Evolutionary conservation across 2,888 invertebrate species (phyloP), one percentile per base, ranked within the genome.

Genomic region (Muschampia plurimacula): DNA sequence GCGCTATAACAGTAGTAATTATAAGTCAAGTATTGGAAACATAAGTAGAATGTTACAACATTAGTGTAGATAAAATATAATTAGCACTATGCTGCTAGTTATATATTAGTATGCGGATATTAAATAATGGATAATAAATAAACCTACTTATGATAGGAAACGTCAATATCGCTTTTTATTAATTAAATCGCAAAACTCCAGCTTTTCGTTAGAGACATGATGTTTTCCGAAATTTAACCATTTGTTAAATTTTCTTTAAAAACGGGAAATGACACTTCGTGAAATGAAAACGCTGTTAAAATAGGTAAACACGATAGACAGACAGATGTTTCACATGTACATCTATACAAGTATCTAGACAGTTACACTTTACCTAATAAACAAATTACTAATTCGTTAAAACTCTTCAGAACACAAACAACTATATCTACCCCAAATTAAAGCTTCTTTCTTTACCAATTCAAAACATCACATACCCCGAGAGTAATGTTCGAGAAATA

Each of bases 361-460:
- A 76, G 60, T 67, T 69, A 72, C 59, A 72, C 66, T 60, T 67
- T 67, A 68, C 66, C 75, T 77, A 75, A 39, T 67, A 81, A 80
- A 83, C 79, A 84, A 79, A 76, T 78, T 79, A 75, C 83, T 89
- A 89, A 82, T 78, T 78, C 79, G 79, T 86, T 89, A 86, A 85
- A 87, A 85, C 84, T 87, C 81, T 86, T 84, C 81, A 82, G 88
- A 92, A 93, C 91, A 91, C 89, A 93, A 90, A 86, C 85, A 81
- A 86, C 89, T 90, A 91, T 80, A 74, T 86, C 93, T 93, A 94
- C 93, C 84, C 80, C 93, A 94, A 94, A 93, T 94, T 93, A 94
- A 94, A 94, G 93, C 93, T 93, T 93, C 84, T 78, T 84, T 87
- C 79, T 88, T 94, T 94, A 93, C 93, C 93, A 93, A 85, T 87